A percentile compares a stretch with the other conserved stretches of the same genome.
phyloP scores from a whole-genome alignment of 1,140 invertebrate species.

The Drosophila neocordata region DNA sequence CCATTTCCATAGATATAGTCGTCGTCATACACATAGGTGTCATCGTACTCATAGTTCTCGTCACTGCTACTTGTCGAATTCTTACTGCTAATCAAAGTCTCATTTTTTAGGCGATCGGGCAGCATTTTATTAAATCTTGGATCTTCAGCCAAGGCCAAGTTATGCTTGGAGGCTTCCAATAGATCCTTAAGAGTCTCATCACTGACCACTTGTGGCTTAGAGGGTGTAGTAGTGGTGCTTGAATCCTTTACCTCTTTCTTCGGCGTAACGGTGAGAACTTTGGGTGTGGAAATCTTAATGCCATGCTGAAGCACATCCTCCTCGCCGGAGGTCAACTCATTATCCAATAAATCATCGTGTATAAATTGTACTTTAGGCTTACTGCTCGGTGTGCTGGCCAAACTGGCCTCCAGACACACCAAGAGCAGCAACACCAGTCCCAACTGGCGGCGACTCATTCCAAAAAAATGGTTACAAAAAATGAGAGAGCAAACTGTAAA shows the following conservation, averaged over 20 bases:
- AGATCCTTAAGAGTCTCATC: constrained; percentile 66
- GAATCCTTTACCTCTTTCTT: constrained; percentile 15
- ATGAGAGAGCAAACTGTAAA: constrained; percentile 48
- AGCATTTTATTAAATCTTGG: constrained; percentile 78
- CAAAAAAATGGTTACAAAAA: background rate
- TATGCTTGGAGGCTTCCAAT: constrained; percentile 75
- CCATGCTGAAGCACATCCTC: constrained; percentile 31
- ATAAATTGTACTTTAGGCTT: constrained; percentile 25
- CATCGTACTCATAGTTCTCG: constrained; percentile 53
- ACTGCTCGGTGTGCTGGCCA: constrained; percentile 28
- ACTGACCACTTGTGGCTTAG: constrained; percentile 40
- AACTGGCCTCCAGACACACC: constrained; percentile 53
- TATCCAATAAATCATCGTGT: constrained; percentile 51
- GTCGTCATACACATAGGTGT: constrained; percentile 44
- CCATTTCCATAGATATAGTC: constrained; percentile 44
- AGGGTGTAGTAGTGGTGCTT: background rate
- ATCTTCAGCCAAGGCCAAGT: constrained; percentile 68
- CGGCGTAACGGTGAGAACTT: constrained; percentile 38
- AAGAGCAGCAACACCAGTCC: constrained; percentile 78
- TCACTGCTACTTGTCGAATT: constrained; percentile 49
- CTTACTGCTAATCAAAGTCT: constrained; percentile 40
- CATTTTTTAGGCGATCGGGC: constrained; percentile 46
- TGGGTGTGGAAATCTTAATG: constrained; percentile 69
- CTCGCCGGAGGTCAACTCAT: constrained; percentile 57
- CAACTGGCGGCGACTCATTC: constrained; percentile 77